phyloP scores from a whole-genome alignment of 2,797 vertebrate genomes.

The Labroides dimidiatus region DNA sequence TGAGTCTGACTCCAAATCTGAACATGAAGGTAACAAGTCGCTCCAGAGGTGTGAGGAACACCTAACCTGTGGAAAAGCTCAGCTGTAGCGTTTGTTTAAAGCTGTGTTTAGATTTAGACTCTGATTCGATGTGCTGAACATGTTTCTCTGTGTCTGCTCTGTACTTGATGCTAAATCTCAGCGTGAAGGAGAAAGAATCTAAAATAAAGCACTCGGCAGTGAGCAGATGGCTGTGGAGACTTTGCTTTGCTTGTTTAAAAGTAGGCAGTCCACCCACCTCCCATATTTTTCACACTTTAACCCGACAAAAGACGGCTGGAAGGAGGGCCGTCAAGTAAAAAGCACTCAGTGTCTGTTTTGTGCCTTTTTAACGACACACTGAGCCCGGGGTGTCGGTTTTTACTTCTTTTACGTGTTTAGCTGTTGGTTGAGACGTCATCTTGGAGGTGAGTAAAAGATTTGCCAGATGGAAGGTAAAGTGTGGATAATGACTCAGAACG shows the following conservation, averaged over 20 bases:
- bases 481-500: constrained; percentile 5
- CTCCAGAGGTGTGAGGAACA: no score
- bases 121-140: constrained; percentile 27
- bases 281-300: constrained; percentile 51
- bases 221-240: constrained; percentile 71
- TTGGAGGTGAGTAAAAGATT: not conserved
- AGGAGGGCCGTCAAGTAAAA: not conserved
- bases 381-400: not conserved
- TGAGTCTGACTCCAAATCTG: no score
- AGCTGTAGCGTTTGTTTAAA: constrained; percentile 27
- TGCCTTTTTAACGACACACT: rapidly evolving
- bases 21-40: no score
- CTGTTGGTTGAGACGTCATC: not conserved
- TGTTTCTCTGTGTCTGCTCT: constrained; percentile 18
- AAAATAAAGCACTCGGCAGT: constrained; percentile 33
- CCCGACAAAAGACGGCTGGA: constrained; percentile 11
- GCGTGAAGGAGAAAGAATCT: constrained; percentile 16
- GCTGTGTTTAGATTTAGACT: constrained; percentile 33
- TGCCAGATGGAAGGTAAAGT: constrained; percentile 14
- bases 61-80: no score
- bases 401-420: not conserved
- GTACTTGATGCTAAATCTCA: constrained; percentile 55
- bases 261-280: constrained; percentile 68
- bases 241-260: constrained; percentile 50
- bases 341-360: not conserved